Base-by-base conservation (phyloP, 2,888 invertebrate species). In the Philonicus albiceps region DNA sequence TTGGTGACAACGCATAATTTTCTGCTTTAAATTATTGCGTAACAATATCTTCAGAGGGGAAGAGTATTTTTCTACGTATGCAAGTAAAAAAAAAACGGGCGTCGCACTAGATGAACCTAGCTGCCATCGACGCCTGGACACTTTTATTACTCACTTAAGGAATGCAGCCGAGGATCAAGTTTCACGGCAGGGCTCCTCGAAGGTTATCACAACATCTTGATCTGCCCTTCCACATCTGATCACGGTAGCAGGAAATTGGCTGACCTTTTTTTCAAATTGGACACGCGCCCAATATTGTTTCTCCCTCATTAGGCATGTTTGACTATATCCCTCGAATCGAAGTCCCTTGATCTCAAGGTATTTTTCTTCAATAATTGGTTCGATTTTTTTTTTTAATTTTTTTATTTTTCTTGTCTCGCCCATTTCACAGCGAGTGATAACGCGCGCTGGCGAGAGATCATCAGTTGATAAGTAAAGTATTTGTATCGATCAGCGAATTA, bases 231-330 rank as follows among this genome's bases (percentile, higher is more conserved):
- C n/a, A 37, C 19, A 55, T 64, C 37, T 37, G 64, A 83, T 64
- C 81, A 37, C 37, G 27, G 78, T 49, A 30, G 49, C n/a, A 37
- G 64, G 27, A 83, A 83, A 37, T 55, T 55, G 64, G 31, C 22
- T 19, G 37, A 64, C 55, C 30, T 64, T 83, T 64, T 83, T 64
- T 64, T 83, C 34, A 34, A 83, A 83, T 64, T 83, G 31, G 81
- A 64, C 81, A 83, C 81, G 81, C 81, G 81, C 64, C 64, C 34
- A 64, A 64, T 37, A 83, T 64, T 78, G 78, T 78, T 78, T 43
- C 78, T 37, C 22, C 43, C 49, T 78, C 49, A 78, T 78, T 78
- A 49, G 49, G 30, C 43, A 31, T 43, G 49, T 78, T 78, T 49
- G 49, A 43, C 78, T 78, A 43, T 78, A 43, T 27, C 49, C 49